These are phyloP conservation scores for Phyto melanocephala DNA, from an alignment of 2,888 invertebrate species.

Conservation along the genomic window DNA sequence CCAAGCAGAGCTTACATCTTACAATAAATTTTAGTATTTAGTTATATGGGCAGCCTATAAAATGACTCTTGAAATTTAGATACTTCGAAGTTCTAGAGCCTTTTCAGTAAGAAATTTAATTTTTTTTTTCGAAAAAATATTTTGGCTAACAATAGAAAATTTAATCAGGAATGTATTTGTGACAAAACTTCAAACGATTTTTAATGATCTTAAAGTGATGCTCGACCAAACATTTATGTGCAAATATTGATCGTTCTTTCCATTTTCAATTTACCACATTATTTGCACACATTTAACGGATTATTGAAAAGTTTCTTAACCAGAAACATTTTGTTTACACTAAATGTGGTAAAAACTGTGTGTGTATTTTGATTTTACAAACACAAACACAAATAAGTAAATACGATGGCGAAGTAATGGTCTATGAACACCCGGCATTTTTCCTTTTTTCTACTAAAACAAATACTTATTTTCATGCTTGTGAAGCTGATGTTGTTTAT, in stretches of 20 bases:
- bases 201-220: too few relatives aligned
- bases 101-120: too few relatives aligned
- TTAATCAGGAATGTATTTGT: too few relatives aligned
- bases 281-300: constrained; percentile 78
- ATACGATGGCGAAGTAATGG: background rate
- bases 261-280: constrained; percentile 34
- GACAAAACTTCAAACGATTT: too few relatives aligned
- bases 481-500: constrained; percentile 7
- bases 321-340: constrained; percentile 30
- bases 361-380: constrained; percentile 1
- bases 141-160: too few relatives aligned
- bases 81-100: too few relatives aligned
- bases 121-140: too few relatives aligned
- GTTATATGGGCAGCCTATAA: too few relatives aligned
- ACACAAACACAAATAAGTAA: constrained; percentile 15
- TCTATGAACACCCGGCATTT: constrained; percentile 23
- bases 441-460: constrained; percentile 14
- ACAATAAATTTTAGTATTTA: too few relatives aligned
- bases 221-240: too few relatives aligned
- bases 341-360: constrained; percentile 17
- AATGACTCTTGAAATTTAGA: too few relatives aligned
- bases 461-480: background rate
- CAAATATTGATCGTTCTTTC: too few relatives aligned
- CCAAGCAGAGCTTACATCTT: background rate
- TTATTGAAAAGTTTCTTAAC: constrained; percentile 70